A percentile compares a stretch with the other conserved stretches of the same genome.
These are phyloP conservation scores for Zaprionus lineosus DNA, from an alignment of 2,888 invertebrate species.

Conservation along the genomic window DNA sequence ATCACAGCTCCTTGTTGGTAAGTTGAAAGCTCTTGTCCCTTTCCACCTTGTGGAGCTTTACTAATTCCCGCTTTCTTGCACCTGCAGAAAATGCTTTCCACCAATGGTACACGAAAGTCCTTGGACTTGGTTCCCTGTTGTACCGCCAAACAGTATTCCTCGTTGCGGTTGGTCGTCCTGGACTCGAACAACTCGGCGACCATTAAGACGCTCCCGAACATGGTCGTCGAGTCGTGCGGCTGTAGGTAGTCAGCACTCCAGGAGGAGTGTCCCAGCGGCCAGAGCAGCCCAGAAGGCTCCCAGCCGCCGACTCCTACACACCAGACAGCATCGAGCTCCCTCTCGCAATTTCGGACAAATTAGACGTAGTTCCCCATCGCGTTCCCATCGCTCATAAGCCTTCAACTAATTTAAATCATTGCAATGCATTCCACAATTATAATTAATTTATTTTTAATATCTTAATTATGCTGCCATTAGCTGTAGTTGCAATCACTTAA, in stretches of 20 bases:
- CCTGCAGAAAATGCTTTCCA: conserved; percentile 88
- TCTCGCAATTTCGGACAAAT: conserved; percentile 54
- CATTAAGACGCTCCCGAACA: conserved; percentile 91
- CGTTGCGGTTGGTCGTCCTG: conserved; percentile 90
- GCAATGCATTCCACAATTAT: conserved; percentile 51
- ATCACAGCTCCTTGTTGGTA: conserved; percentile 90
- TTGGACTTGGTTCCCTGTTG: conserved; percentile 92
- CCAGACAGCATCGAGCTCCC: conserved; percentile 20
- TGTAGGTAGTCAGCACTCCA: conserved; percentile 86
- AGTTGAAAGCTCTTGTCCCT: conserved; percentile 63
- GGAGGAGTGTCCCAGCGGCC: too few species aligned
- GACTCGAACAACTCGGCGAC: conserved; percentile 91
- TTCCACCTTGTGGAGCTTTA: neutral
- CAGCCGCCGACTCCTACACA: neutral
- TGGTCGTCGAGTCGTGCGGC: conserved; percentile 95
- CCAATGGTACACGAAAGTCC: conserved; percentile 81
- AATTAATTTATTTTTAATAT: conserved; percentile 27
- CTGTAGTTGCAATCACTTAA: conserved; percentile 41
- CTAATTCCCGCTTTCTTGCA: conserved; percentile 13
- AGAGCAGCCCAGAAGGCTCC: conserved; percentile 17
- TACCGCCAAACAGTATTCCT: conserved; percentile 91
- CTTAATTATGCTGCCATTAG: conserved; percentile 64
- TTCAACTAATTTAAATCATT: conserved; percentile 57
- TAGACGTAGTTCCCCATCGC: conserved; percentile 47
- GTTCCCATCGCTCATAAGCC: conserved; percentile 19